Conservation (phyloP, 2,113 vertebrate species). For the Microcebus lehilahytsara region DNA sequence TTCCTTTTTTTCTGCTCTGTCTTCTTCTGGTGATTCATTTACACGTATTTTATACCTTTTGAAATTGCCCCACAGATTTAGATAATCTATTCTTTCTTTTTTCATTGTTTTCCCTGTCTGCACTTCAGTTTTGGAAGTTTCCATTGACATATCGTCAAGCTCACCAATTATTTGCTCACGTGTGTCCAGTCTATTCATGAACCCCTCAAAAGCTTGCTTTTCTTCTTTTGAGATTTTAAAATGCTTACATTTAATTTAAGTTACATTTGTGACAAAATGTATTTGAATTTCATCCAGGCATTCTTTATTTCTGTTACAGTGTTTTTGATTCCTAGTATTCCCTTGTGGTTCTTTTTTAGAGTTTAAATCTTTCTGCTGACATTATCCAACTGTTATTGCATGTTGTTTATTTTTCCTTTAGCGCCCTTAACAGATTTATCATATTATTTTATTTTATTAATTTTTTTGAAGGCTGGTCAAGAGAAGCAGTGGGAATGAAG, state of each 20-base stretch:
- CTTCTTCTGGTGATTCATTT: background rate
- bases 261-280: background rate
- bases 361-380: background rate
- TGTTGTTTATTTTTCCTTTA: background rate
- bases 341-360: background rate
- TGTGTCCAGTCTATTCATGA: background rate
- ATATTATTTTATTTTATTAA: no score
- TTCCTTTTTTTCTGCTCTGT: background rate
- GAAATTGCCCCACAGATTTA: background rate
- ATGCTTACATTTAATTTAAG: background rate
- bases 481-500: no score
- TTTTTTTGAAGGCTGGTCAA: no score
- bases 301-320: background rate
- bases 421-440: background rate
- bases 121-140: background rate
- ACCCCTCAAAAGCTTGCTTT: background rate
- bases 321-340: background rate
- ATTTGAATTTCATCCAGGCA: background rate
- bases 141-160: background rate
- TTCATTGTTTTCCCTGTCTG: background rate
- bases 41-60: background rate
- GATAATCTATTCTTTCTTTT: background rate
- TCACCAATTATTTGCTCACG: background rate
- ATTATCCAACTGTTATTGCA: background rate
- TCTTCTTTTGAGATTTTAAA: background rate